phyloP scores from a whole-genome alignment of 2,888 invertebrate species.

The Spilarctia lutea region DNA sequence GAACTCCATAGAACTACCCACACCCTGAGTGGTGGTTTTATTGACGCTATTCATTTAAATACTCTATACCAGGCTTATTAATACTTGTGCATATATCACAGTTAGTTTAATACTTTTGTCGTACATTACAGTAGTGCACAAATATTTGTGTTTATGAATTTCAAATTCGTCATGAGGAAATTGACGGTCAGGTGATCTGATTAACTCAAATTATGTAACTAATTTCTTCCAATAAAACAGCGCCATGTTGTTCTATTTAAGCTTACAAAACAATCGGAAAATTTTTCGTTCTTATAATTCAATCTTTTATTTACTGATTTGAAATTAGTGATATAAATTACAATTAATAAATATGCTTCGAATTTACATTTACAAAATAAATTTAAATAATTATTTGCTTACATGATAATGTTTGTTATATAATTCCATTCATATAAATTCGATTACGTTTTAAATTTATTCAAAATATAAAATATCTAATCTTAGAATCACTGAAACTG shows the following conservation, averaged over 20 bases:
- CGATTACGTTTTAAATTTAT: not conserved
- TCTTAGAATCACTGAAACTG: not conserved
- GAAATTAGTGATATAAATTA: not conserved
- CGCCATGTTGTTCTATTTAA: conserved; percentile 1
- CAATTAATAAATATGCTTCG: not conserved
- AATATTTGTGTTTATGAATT: conserved; percentile 41
- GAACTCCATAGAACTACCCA: conserved; percentile 25
- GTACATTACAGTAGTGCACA: conserved; percentile 32
- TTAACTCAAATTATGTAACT: conserved; percentile 20
- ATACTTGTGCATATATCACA: conserved; percentile 21
- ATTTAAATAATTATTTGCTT: not conserved
- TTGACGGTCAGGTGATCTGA: conserved; percentile 43
- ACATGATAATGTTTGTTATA: not conserved
- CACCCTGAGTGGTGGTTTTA: conserved; percentile 25
- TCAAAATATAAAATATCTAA: not conserved
- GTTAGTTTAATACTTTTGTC: conserved; percentile 26
- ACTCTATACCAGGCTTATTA: conserved; percentile 20
- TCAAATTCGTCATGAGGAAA: conserved; percentile 49
- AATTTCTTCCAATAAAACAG: conserved; percentile 8
- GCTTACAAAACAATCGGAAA: not conserved
- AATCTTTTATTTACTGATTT: not conserved
- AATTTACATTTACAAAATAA: not conserved
- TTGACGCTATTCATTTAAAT: conserved; percentile 25
- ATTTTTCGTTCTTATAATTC: not conserved
- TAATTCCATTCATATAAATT: not conserved